Evolutionary conservation across 2,113 vertebrate species (phyloP).

Genomic region (Crocuta crocuta): DNA sequence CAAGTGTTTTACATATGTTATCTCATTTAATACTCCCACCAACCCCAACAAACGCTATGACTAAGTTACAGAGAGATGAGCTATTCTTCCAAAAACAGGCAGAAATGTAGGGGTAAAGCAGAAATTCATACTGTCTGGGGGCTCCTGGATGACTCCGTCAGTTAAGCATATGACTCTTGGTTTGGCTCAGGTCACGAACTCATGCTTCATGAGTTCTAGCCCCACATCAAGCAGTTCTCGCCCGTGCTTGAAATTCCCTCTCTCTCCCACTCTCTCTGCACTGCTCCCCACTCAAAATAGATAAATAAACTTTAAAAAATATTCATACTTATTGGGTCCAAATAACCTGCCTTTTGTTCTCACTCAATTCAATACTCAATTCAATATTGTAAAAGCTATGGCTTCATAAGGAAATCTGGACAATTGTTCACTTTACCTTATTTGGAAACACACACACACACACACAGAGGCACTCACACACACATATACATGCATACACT

Average conservation of each 20-base stretch:
- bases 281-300: too few relatives aligned
- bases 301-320: neutral
- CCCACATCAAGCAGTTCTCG: too few relatives aligned
- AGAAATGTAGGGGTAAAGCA: neutral
- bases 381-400: accelerated
- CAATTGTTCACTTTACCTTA: neutral
- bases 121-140: neutral
- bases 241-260: too few relatives aligned
- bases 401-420: neutral
- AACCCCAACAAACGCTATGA: neutral
- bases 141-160: too few relatives aligned
- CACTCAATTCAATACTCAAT: neutral
- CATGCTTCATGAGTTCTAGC: too few relatives aligned
- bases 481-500: neutral
- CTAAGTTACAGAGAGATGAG: neutral
- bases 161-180: too few relatives aligned
- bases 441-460: neutral
- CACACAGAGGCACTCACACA: neutral
- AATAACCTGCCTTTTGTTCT: neutral
- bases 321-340: neutral
- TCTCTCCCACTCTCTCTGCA: too few relatives aligned
- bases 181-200: too few relatives aligned
- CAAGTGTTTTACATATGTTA: neutral
- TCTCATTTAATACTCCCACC: neutral
- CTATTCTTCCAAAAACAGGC: neutral